A percentile compares a stretch with the other conserved stretches of the same genome.
These are phyloP conservation scores for Folsomia candida DNA, from an alignment of 2,888 invertebrate genomes.

Conservation along the genomic window DNA sequence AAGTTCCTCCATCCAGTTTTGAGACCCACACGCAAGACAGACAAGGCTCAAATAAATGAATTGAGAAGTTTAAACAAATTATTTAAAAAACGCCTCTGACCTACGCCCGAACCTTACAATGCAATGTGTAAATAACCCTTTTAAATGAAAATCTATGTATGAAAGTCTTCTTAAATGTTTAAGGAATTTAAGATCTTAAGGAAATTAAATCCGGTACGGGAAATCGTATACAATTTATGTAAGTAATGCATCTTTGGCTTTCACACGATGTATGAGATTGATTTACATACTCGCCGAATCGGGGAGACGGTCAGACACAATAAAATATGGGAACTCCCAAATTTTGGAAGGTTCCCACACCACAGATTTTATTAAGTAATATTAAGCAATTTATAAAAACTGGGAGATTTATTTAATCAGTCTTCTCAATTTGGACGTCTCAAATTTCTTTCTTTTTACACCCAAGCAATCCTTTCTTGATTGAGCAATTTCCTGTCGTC, in stretches of 20 bases:
- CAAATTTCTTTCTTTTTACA: no score
- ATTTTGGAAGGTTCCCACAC: no score
- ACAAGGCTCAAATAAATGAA: background rate
- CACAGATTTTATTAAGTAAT: no score
- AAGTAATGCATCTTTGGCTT: no score
- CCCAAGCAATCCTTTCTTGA: no score
- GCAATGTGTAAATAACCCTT: no score
- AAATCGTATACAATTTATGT: background rate
- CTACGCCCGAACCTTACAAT: no score
- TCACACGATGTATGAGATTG: no score
- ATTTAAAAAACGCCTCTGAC: background rate
- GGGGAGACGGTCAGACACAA: no score
- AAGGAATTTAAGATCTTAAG: background rate
- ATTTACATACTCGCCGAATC: no score
- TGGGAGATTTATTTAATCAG: slow-evolving; percentile 4
- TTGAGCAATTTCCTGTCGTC: no score
- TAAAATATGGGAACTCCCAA: no score
- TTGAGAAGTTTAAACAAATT: background rate
- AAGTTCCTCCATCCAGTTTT: background rate
- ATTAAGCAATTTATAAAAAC: background rate
- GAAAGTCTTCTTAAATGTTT: background rate
- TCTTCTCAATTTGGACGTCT: background rate
- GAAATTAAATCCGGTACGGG: background rate
- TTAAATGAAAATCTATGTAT: background rate
- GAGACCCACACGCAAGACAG: background rate